Percentiles rank a stretch among this genome's conserved stretches.
These are phyloP conservation scores for Caradrina kadenii DNA, from an alignment of 2,888 invertebrate species.

Conservation along the genomic window DNA sequence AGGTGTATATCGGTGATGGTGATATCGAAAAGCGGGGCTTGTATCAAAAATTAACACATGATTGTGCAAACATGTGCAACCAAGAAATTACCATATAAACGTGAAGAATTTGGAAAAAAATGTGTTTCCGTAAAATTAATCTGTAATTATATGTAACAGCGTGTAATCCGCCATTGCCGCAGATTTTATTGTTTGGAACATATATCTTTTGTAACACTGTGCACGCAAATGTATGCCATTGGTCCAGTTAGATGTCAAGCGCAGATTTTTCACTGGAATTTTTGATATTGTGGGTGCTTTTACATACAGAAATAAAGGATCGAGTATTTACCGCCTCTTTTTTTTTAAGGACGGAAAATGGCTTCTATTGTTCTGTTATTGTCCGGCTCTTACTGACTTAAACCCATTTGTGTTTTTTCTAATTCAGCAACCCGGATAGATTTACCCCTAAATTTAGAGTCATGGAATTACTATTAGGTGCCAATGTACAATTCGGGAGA, in stretches of 20 bases:
- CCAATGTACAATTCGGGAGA: neutral
- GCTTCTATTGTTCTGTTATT: no score
- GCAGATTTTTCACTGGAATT: constrained; percentile 17
- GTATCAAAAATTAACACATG: neutral
- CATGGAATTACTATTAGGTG: no score
- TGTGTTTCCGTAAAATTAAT: constrained; percentile 39
- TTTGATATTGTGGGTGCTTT: neutral
- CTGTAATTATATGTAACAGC: constrained; percentile 54
- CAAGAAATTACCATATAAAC: constrained; percentile 44
- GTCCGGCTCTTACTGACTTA: no score
- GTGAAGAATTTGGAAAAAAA: constrained; percentile 27
- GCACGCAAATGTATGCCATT: constrained; percentile 35
- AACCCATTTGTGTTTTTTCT: no score
- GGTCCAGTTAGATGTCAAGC: constrained; percentile 42
- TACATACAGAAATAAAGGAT: neutral
- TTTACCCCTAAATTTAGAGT: no score
- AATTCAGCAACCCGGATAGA: no score
- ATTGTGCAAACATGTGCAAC: constrained; percentile 41
- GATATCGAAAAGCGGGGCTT: neutral
- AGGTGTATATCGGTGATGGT: neutral
- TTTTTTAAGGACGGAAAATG: no score
- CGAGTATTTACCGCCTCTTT: no score
- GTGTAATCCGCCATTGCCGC: constrained; percentile 47
- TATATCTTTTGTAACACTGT: constrained; percentile 41
- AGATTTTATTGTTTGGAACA: constrained; percentile 59